phyloP scores from a whole-genome alignment of 2,888 invertebrate genomes.

The Glyphotaelius pellucidus region DNA sequence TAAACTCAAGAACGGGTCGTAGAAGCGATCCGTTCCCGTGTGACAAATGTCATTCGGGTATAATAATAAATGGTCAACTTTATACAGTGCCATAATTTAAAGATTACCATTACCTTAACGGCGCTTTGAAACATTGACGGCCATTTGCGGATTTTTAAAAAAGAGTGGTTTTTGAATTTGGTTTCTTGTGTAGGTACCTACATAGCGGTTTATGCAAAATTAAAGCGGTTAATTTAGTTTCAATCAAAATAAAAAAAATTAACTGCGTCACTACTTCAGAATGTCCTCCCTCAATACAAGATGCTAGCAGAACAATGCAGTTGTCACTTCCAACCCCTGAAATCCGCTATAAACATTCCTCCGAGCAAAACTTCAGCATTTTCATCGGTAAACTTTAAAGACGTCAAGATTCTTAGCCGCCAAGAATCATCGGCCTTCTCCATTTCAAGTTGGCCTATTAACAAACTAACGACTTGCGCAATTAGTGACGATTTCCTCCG shows the following conservation, averaged over 20 bases:
- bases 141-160: too few species aligned
- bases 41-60: not conserved
- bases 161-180: too few species aligned
- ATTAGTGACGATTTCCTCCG: conserved; percentile 44
- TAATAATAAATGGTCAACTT: not conserved
- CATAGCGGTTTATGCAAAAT: too few species aligned
- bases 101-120: not conserved
- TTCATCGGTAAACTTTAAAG: not conserved
- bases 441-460: conserved; percentile 59
- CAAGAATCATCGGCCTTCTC: conserved; percentile 49
- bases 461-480: conserved; percentile 55
- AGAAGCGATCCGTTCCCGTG: too few species aligned
- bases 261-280: not conserved
- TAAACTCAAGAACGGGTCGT: too few species aligned
- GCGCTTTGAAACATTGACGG: not conserved
- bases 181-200: too few species aligned
- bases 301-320: not conserved
- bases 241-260: not conserved
- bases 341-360: conserved; percentile 15
- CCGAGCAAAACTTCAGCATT: conserved; percentile 4
- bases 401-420: not conserved
- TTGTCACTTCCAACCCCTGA: not conserved
- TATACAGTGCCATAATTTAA: not conserved
- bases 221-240: not conserved
- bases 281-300: not conserved